Percentiles rank a stretch among this genome's conserved stretches.
phyloP scores from a whole-genome alignment of 1,140 invertebrate genomes.

The Lucilia cuprina region DNA sequence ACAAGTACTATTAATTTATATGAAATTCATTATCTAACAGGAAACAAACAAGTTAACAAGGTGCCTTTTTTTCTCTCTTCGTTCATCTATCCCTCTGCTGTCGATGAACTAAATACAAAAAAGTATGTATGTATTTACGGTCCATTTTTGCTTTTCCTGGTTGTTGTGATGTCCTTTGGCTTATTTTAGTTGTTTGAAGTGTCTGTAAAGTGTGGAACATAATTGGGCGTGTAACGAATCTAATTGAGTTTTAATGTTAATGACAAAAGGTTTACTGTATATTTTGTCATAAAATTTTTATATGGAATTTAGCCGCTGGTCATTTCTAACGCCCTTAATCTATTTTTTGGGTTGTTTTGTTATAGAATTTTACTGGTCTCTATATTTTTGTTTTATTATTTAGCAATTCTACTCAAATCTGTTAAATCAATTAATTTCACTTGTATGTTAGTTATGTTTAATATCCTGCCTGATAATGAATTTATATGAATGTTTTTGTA shows the following conservation, averaged over 20 bases:
- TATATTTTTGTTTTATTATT: neutral
- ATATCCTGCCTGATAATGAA: constrained; percentile 18
- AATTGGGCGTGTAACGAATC: constrained; percentile 63
- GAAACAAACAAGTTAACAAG: constrained; percentile 20
- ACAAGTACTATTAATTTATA: constrained; percentile 20
- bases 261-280: constrained; percentile 42
- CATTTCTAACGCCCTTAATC: constrained; percentile 47
- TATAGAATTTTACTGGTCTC: neutral
- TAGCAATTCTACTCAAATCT: neutral
- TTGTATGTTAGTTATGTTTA: constrained; percentile 40
- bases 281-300: neutral
- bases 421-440: constrained; percentile 24
- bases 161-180: neutral
- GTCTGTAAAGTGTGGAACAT: constrained; percentile 34
- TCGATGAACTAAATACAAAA: too few species aligned
- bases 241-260: constrained; percentile 63
- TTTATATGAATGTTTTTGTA: neutral
- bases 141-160: neutral
- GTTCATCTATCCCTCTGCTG: too few species aligned
- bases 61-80: neutral
- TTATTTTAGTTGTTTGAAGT: neutral
- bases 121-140: too few species aligned
- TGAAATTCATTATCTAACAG: constrained; percentile 28
- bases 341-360: neutral
- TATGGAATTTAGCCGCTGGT: constrained; percentile 51